Conservation (phyloP, 2,888 invertebrate species). For the Temnothorax rugatulus region DNA sequence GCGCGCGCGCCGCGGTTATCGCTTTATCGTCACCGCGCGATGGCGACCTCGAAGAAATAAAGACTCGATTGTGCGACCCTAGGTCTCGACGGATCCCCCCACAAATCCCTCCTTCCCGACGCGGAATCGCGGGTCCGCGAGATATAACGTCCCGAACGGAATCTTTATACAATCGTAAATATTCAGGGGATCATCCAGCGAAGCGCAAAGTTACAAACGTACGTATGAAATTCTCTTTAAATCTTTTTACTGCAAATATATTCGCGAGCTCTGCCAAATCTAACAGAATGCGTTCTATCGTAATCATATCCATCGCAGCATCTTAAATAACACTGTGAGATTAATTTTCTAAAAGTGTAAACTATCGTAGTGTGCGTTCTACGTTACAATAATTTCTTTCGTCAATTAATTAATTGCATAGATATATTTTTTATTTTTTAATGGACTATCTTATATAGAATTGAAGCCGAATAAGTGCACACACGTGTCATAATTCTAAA, state of each 20-base stretch:
- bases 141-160: neutral
- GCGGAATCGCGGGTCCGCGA: neutral
- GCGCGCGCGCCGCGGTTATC: slow-evolving; percentile 56
- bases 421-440: neutral
- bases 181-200: slow-evolving; percentile 6
- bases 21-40: slow-evolving; percentile 57
- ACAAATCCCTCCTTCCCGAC: slow-evolving; percentile 28
- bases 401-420: neutral
- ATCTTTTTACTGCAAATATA: slow-evolving; percentile 14
- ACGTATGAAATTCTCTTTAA: neutral
- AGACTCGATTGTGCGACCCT: slow-evolving; percentile 42
- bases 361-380: neutral
- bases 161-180: slow-evolving; percentile 42
- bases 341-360: neutral
- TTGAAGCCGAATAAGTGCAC: neutral
- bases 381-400: neutral
- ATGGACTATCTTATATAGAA: neutral
- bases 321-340: neutral
- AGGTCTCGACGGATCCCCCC: neutral
- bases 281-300: neutral
- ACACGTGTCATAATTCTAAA: neutral
- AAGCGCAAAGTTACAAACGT: slow-evolving; percentile 17
- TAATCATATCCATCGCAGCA: neutral
- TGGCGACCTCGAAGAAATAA: slow-evolving; percentile 45
- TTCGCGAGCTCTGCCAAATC: slow-evolving; percentile 12